A percentile compares a stretch with the other conserved stretches of the same genome.
These are phyloP conservation scores for Heliconius erato DNA, from an alignment of 2,888 invertebrate species.

Conservation along the genomic window DNA sequence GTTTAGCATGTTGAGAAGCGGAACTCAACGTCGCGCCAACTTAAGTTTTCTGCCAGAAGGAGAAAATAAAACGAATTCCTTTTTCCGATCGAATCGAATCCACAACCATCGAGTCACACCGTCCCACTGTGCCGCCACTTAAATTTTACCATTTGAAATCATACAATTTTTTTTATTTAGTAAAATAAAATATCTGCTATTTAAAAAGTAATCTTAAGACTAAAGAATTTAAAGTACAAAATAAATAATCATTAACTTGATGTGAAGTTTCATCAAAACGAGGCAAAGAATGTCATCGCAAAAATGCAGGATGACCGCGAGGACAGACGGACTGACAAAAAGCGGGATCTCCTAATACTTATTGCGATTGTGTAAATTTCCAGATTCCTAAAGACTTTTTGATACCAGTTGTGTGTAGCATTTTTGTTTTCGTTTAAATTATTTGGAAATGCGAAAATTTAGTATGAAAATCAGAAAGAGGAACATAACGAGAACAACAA, in stretches of 20 bases:
- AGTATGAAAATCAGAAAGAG: too few species aligned
- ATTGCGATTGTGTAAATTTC: slow-evolving; percentile 81
- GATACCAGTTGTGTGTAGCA: slow-evolving; percentile 15
- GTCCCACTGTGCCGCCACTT: background rate
- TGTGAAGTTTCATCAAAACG: slow-evolving; percentile 72
- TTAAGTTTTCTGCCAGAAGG: too few species aligned
- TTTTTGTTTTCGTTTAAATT: slow-evolving; percentile 16
- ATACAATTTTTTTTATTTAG: background rate
- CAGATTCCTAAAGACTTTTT: slow-evolving; percentile 65
- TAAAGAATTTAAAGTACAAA: slow-evolving; percentile 39
- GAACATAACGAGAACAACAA: too few species aligned
- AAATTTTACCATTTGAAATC: background rate
- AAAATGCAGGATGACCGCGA: slow-evolving; percentile 63
- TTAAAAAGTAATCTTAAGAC: slow-evolving; percentile 33
- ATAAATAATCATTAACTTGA: slow-evolving; percentile 25
- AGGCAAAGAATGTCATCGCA: slow-evolving; percentile 75
- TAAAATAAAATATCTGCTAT: slow-evolving; percentile 18
- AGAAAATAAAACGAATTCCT: too few species aligned
- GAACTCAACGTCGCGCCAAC: too few species aligned
- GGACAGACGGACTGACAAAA: slow-evolving; percentile 70
- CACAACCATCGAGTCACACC: too few species aligned
- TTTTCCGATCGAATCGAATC: too few species aligned
- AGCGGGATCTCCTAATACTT: slow-evolving; percentile 78
- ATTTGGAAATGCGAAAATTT: too few species aligned
- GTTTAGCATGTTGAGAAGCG: too few species aligned